Base-by-base conservation (phyloP, 1,140 invertebrate genomes). In the Leptinotarsa lineolata region DNA sequence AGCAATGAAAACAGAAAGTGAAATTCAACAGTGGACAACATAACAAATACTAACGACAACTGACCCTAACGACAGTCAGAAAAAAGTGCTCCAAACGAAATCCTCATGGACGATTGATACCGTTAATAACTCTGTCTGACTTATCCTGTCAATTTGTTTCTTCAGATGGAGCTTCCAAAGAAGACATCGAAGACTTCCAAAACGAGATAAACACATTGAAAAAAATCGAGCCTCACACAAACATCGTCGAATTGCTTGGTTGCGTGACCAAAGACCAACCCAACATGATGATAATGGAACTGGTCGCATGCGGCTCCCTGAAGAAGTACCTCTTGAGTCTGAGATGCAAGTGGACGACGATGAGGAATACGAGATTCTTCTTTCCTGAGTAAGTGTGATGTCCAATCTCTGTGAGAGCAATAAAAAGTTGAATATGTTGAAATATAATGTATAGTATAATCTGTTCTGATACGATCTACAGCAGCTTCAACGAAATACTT, bases 181-280 rank as follows among this genome's bases (percentile, higher is more conserved):
- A 93, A 77, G 89, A 90, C 75, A 85, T 88, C 3, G 86, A 87
- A 18, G 90, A 92, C 76, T 90, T 95, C 78, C 83, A 94, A 5
- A 86, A 89, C 1, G 94, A 96, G 85, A 93, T 97, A 11, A 85
- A 88, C 21, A 93, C 94, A 83, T 88, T 95, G 84, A 95, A 94
- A 83, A 88, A 88, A 44, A 90, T 94, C 2, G 93, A 93, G 1
- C 20, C 68, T 16, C 94, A 96, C 84, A 87, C 88, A 15, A 92
- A 96, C 83, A 89, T 96, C 24, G 93, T 96, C 4, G 87, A 88
- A 63, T 86, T 97, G 61, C 82, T 95, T 3, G 94, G 91, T 1
- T 95, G 92, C 79, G 95, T 93, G 77, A 94, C 92, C 2, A 84
- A 86, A n/a, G 83, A 86, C 59, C 85, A 88, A 74, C 93, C 89